Base-by-base conservation (phyloP, 2,888 invertebrate genomes). In the Eurytoma adleriae region DNA sequence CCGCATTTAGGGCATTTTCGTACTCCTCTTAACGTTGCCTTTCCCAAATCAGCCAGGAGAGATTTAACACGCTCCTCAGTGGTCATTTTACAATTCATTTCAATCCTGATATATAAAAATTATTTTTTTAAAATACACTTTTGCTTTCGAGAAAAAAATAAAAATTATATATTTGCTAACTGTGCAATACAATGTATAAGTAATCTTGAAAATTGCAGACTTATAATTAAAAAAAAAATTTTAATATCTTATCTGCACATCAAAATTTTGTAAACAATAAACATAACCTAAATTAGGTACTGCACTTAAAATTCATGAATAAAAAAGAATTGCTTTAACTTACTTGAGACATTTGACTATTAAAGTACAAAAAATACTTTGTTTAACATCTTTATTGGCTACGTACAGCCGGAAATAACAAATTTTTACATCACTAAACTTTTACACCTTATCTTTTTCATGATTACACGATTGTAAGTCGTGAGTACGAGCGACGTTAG, bases 1-100 rank as follows among this genome's bases (percentile, higher is more conserved):
- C 95, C 95, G 91, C 96, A 96, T 86, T 94, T 94, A 0, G 93
- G 93, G 87, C 96, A 96, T 86, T 94, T 95, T 84, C 94, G 92
- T 0, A 96, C 93, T 5, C 96, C 96, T 70, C 96, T 90, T 71
- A 93, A 90, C 0, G 95, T 95, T 4, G 95, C 92, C 86, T 93
- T 92, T 20, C 94, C 94, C 78, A 94, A 88, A 85, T 93, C 93
- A 68, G 92, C 92, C 82, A 94, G 86, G 2, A 92, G 87, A 20
- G 89, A 86, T 83, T 90, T 88, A 52, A 91, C 82, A 68, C 89
- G 89, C 76, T 91, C 90, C 73, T 91, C 91, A 84, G 89, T 91
- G 61, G 90, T 89, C 91, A 91, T 91, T 24, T 7, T 67, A 24
- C 3, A 76, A 52, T 27, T 10, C n/a, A 56, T 54, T 27, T 48